phyloP scores from a whole-genome alignment of 2,888 invertebrate genomes.

The Macropis europaea region DNA sequence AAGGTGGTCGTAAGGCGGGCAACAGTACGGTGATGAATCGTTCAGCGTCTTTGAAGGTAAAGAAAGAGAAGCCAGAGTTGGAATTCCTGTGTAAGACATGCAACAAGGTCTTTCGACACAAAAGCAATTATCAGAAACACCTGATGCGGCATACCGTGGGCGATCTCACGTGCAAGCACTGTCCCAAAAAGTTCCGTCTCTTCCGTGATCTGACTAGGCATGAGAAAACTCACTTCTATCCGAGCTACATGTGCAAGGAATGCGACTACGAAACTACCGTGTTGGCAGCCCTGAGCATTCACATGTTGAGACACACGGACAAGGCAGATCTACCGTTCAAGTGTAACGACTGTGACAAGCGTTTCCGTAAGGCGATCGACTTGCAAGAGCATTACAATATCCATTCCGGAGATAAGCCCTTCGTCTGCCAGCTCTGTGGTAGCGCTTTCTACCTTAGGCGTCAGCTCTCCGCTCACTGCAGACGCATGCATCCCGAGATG shows the following conservation, averaged over 20 bases:
- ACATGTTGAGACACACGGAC: slow-evolving; percentile 74
- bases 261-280: slow-evolving; percentile 78
- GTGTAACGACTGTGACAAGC: slow-evolving; percentile 76
- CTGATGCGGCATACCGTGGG: slow-evolving; percentile 72
- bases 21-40: slow-evolving; percentile 24
- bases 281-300: slow-evolving; percentile 72
- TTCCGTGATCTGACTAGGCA: slow-evolving; percentile 76
- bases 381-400: slow-evolving; percentile 78
- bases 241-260: slow-evolving; percentile 76
- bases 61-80: slow-evolving; percentile 63
- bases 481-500: slow-evolving; percentile 75
- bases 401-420: slow-evolving; percentile 77
- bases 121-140: slow-evolving; percentile 76
- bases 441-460: slow-evolving; percentile 72
- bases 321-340: slow-evolving; percentile 74
- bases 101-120: slow-evolving; percentile 74
- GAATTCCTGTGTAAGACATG: slow-evolving; percentile 74
- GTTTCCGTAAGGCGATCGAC: slow-evolving; percentile 74
- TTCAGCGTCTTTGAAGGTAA: slow-evolving; percentile 47
- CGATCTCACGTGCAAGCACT: slow-evolving; percentile 75
- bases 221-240: slow-evolving; percentile 77
- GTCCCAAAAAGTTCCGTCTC: slow-evolving; percentile 75
- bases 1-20: slow-evolving; percentile 50
- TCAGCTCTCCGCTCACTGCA: slow-evolving; percentile 75
- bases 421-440: slow-evolving; percentile 72